A percentile compares a stretch with the other conserved stretches of the same genome.
Evolutionary conservation across 2,797 vertebrate species (phyloP).

Genomic region (Pteronotus mesoamericanus): DNA sequence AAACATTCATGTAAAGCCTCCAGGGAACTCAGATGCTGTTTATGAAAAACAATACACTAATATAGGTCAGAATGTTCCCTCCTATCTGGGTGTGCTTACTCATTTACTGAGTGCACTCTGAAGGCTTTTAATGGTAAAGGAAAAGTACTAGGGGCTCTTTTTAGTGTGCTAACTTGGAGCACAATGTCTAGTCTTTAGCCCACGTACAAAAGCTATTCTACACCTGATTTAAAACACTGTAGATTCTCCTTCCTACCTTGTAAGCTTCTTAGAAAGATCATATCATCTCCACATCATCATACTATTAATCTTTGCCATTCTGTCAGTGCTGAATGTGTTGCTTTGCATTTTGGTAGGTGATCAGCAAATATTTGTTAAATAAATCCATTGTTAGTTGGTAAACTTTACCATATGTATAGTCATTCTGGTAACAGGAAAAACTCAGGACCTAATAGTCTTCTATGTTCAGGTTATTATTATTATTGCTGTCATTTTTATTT

Average conservation of each 20-base stretch:
- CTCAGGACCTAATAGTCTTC: not conserved
- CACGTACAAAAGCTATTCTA: not conserved
- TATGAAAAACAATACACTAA: not conserved
- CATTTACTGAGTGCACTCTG: not conserved
- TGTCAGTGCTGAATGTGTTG: not conserved
- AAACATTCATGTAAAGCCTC: not conserved
- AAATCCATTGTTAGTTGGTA: not conserved
- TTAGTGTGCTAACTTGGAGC: not conserved
- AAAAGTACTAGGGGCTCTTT: not conserved
- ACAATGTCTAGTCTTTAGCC: not conserved
- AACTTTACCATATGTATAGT: not conserved
- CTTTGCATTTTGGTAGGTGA: not conserved
- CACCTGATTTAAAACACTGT: not conserved
- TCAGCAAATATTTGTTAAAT: not conserved
- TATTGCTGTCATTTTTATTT: not conserved
- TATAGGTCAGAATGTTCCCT: conserved; percentile 38
- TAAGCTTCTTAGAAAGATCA: not conserved
- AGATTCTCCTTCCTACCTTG: not conserved
- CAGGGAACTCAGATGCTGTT: not conserved
- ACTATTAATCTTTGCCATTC: not conserved
- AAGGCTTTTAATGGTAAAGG: not conserved
- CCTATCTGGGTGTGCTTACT: not conserved
- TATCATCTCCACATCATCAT: not conserved
- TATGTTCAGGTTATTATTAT: not conserved
- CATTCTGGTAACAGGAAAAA: not conserved